phyloP scores from a whole-genome alignment of 1,140 invertebrate species.

The Aphelenchoides avenae region DNA sequence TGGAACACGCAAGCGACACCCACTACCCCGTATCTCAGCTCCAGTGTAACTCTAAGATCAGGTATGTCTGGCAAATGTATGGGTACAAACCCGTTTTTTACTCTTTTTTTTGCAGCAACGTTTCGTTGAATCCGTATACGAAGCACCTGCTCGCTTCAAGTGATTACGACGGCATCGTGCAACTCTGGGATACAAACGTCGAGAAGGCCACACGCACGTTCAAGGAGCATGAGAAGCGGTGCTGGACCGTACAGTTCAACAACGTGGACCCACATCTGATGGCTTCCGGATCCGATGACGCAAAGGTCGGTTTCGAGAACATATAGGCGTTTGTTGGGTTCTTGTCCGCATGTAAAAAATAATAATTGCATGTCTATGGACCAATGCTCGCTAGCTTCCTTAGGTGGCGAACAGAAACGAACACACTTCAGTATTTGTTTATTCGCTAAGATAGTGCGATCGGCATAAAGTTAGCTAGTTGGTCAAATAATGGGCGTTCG shows the following conservation, averaged over 20 bases:
- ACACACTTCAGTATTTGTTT: too few relatives aligned
- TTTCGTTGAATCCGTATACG: slow-evolving; percentile 88
- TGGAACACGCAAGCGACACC: slow-evolving; percentile 72
- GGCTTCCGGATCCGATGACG: slow-evolving; percentile 89
- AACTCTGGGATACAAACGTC: slow-evolving; percentile 83
- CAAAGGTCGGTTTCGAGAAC: too few relatives aligned
- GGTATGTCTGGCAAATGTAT: slow-evolving; percentile 45
- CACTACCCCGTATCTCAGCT: slow-evolving; percentile 89
- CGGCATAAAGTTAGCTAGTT: too few relatives aligned
- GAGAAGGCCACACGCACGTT: slow-evolving; percentile 69
- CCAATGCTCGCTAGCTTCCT: too few relatives aligned
- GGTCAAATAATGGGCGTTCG: too few relatives aligned
- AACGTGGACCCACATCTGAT: slow-evolving; percentile 81
- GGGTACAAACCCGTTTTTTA: slow-evolving; percentile 4
- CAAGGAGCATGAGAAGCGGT: slow-evolving; percentile 88
- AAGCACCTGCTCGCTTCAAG: slow-evolving; percentile 83
- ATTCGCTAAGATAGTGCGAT: too few relatives aligned
- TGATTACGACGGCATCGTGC: slow-evolving; percentile 89
- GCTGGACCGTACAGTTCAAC: slow-evolving; percentile 95
- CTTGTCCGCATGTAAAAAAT: too few relatives aligned
- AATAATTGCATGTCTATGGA: too few relatives aligned
- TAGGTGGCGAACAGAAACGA: too few relatives aligned
- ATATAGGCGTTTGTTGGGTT: too few relatives aligned
- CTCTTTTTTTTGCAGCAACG: slow-evolving; percentile 67
- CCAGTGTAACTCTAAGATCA: slow-evolving; percentile 85